phyloP scores from a whole-genome alignment of 2,797 vertebrate species.

The Sebastes elongatus region DNA sequence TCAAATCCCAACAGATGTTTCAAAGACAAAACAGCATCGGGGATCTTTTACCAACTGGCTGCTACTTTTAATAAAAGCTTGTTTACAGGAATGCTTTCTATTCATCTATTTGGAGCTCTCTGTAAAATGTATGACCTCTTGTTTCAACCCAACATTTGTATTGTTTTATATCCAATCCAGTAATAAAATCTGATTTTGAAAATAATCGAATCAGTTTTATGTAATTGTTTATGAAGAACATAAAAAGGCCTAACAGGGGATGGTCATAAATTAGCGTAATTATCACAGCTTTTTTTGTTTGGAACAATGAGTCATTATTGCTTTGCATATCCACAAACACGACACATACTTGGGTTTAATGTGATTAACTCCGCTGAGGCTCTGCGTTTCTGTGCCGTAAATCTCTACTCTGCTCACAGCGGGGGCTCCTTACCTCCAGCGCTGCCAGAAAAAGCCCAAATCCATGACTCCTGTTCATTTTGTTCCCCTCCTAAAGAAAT shows the following conservation, averaged over 20 bases:
- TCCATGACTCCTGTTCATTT: constrained; percentile 33
- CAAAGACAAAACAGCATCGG: neutral
- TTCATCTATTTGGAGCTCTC: constrained; percentile 1
- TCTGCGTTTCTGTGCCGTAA: constrained; percentile 40
- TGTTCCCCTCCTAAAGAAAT: constrained; percentile 30
- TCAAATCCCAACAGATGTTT: constrained; percentile 26
- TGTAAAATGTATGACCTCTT: constrained; percentile 11
- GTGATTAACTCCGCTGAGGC: constrained; percentile 40
- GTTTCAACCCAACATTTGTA: constrained; percentile 7
- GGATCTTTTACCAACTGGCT: constrained; percentile 3
- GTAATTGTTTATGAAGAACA: constrained; percentile 64
- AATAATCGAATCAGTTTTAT: constrained; percentile 58
- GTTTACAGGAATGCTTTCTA: constrained; percentile 42
- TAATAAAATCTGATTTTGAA: constrained; percentile 34
- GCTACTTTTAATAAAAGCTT: constrained; percentile 34
- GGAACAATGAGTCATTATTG: constrained; percentile 62
- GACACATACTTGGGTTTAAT: constrained; percentile 55
- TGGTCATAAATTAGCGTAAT: constrained; percentile 54
- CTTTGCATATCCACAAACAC: constrained; percentile 55
- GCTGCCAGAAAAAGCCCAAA: constrained; percentile 26
- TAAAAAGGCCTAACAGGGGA: constrained; percentile 35
- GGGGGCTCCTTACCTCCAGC: constrained; percentile 23
- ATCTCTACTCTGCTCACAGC: constrained; percentile 37
- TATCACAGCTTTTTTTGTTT: constrained; percentile 40
- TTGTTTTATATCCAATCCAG: constrained; percentile 16